These are phyloP conservation scores for Scaeva pyrastri DNA, from an alignment of 2,888 invertebrate species.

Conservation along the genomic window DNA sequence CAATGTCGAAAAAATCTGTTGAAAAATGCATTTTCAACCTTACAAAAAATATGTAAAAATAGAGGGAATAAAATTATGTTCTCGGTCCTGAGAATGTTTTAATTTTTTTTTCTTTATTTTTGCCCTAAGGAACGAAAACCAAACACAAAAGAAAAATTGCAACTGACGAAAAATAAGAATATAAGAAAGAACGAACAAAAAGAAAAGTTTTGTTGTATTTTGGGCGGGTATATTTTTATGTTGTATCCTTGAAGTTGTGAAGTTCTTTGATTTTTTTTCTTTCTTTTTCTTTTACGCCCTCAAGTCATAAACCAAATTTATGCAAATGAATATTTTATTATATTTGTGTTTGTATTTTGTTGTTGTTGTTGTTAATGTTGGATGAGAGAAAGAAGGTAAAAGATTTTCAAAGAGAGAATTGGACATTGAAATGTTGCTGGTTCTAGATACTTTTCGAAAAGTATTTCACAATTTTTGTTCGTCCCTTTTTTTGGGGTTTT, in stretches of 20 bases:
- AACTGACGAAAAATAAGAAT: background rate
- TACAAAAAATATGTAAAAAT: background rate
- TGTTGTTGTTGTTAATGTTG: background rate
- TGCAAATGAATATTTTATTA: slow-evolving; percentile 71
- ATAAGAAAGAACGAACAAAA: background rate
- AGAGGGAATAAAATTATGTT: slow-evolving; percentile 28
- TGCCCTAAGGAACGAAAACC: slow-evolving; percentile 33
- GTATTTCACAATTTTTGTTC: slow-evolving; percentile 12
- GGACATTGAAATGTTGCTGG: slow-evolving; percentile 19
- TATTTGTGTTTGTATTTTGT: slow-evolving; percentile 40
- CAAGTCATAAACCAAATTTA: slow-evolving; percentile 72
- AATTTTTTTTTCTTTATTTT: background rate
- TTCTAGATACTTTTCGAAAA: background rate
- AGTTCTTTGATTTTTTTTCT: slow-evolving; percentile 11
- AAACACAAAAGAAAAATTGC: slow-evolving; percentile 38
- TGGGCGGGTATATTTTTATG: slow-evolving; percentile 24
- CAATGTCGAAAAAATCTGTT: background rate
- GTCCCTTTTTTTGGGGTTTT: slow-evolving; percentile 11
- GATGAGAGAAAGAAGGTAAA: slow-evolving; percentile 3
- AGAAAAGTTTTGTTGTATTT: slow-evolving; percentile 8
- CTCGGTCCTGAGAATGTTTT: slow-evolving; percentile 12
- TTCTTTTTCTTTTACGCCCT: slow-evolving; percentile 19
- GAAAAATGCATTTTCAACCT: slow-evolving; percentile 19
- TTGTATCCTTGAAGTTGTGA: slow-evolving; percentile 34
- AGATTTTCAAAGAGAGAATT: slow-evolving; percentile 50